These are phyloP conservation scores for Neolamprologus hecqui DNA, from an alignment of 2,113 vertebrate species.

Conservation along the genomic window DNA sequence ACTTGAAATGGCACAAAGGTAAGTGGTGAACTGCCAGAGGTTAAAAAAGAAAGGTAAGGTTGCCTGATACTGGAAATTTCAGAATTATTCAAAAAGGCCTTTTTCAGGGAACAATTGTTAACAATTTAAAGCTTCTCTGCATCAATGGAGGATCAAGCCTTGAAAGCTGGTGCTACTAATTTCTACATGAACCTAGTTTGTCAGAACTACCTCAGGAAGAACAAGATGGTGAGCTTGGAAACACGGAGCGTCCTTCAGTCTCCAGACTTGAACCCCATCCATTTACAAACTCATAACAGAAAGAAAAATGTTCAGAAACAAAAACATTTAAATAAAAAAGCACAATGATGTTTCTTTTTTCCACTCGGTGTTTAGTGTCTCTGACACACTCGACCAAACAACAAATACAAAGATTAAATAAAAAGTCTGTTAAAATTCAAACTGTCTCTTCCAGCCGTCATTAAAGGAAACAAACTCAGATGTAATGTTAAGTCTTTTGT, in stretches of 20 bases:
- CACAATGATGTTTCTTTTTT: accelerated
- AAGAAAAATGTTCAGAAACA: neutral
- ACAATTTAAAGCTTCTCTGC: neutral
- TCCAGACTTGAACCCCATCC: neutral
- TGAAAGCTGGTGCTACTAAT: neutral
- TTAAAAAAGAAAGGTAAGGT: neutral
- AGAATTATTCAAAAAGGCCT: neutral
- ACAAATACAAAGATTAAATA: neutral
- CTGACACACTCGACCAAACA: neutral
- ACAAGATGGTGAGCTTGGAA: neutral
- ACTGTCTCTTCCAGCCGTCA: neutral
- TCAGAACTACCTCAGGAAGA: neutral
- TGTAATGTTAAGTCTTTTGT: neutral
- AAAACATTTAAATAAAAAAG: neutral
- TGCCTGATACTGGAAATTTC: neutral
- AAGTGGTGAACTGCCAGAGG: neutral
- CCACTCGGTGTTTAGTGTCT: neutral
- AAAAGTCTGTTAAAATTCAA: neutral
- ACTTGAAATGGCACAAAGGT: neutral
- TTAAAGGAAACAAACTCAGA: neutral
- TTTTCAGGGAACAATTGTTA: neutral
- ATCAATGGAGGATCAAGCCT: neutral
- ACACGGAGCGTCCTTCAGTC: neutral
- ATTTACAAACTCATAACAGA: neutral
- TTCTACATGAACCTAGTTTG: neutral